Percentiles rank a stretch among this genome's conserved stretches.
These are phyloP conservation scores for Capreolus pygargus DNA, from an alignment of 2,113 vertebrate species.

Conservation along the genomic window DNA sequence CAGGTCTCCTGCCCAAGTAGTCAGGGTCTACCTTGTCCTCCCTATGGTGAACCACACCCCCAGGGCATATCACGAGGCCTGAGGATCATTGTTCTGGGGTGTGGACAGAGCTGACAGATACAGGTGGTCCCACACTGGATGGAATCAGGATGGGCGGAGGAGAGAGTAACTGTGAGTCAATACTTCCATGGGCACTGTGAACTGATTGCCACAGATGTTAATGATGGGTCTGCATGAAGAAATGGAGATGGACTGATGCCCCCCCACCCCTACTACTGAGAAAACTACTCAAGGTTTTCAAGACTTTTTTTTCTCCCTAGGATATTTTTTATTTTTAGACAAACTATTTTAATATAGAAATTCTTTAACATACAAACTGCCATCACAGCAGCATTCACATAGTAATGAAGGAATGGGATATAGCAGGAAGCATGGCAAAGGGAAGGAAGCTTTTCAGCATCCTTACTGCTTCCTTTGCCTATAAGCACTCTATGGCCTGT, in stretches of 20 bases:
- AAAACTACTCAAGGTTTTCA: not conserved
- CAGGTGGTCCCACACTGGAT: not conserved
- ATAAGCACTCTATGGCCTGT: not conserved
- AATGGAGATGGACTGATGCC: not conserved
- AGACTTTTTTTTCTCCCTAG: not conserved
- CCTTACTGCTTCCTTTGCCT: not conserved
- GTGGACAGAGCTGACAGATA: not conserved
- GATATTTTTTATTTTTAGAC: conserved; percentile 53
- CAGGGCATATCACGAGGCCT: not conserved
- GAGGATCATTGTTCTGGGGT: too few species aligned
- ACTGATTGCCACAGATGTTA: not conserved
- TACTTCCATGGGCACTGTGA: not conserved
- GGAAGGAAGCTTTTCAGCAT: not conserved
- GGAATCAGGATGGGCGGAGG: not conserved
- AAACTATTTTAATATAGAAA: conserved; percentile 44
- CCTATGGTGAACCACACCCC: too few species aligned
- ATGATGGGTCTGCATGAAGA: not conserved
- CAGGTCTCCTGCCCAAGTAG: not conserved
- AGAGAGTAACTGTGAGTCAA: not conserved
- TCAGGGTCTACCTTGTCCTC: not conserved
- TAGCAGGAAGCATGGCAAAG: too few species aligned
- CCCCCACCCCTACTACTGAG: not conserved
- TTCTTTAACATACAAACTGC: conserved; percentile 25
- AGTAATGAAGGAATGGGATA: not conserved
- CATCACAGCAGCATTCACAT: not conserved